These are phyloP conservation scores for Hypsopygia costalis DNA, from an alignment of 2,888 invertebrate genomes.

Conservation along the genomic window DNA sequence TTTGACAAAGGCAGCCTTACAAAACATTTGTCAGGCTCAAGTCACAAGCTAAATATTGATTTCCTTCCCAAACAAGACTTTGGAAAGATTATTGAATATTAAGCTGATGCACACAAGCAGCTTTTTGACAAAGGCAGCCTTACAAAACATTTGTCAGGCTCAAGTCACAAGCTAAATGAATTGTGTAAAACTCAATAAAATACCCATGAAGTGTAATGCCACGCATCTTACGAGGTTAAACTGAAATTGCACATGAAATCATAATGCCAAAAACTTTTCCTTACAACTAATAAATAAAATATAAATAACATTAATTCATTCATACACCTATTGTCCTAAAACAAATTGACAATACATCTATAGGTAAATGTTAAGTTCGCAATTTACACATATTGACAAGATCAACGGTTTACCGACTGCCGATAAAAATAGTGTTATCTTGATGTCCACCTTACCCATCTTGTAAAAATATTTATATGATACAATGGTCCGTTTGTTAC, in stretches of 20 bases:
- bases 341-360: constrained; percentile 72
- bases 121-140: too few species aligned
- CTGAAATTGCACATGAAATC: constrained; percentile 28
- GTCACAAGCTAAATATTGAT: too few species aligned
- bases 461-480: constrained; percentile 71
- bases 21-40: too few species aligned
- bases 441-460: constrained; percentile 43
- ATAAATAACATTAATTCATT: constrained; percentile 35
- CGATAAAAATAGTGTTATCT: constrained; percentile 49
- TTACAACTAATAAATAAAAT: constrained; percentile 35
- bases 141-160: too few species aligned
- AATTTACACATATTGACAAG: constrained; percentile 60
- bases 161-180: too few species aligned
- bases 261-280: constrained; percentile 28
- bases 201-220: too few species aligned
- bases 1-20: too few species aligned
- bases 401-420: constrained; percentile 46
- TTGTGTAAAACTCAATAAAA: too few species aligned
- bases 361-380: constrained; percentile 38
- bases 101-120: too few species aligned
- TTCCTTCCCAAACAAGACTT: too few species aligned
- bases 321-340: constrained; percentile 49
- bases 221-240: neutral
- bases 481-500: constrained; percentile 71
- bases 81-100: too few species aligned